Evolutionary conservation across 2,113 vertebrate species (phyloP).

Genomic region (Alligator mississippiensis): DNA sequence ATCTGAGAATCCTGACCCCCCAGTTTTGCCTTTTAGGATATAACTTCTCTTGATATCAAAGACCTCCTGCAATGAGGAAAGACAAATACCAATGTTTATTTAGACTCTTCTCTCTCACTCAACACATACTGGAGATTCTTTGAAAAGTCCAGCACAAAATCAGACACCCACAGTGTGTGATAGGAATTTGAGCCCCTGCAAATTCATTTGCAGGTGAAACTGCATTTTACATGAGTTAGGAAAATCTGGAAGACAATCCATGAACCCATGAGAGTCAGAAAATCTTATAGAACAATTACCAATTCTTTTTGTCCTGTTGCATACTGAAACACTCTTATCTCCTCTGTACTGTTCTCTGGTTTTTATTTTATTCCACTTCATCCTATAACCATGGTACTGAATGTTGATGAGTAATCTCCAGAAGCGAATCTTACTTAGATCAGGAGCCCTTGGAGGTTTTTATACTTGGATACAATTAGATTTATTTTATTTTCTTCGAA

Average conservation of each 20-base stretch:
- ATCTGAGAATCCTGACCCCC: neutral
- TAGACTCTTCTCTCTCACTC: neutral
- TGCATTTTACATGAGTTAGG: neutral
- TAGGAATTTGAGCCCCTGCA: neutral
- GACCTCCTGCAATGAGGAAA: neutral
- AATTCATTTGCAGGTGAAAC: neutral
- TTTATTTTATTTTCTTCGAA: neutral
- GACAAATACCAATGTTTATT: neutral
- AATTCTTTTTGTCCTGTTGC: neutral
- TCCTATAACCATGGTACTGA: neutral
- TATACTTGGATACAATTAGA: neutral
- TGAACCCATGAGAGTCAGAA: neutral
- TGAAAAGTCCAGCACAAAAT: neutral
- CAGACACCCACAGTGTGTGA: neutral
- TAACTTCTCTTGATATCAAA: neutral
- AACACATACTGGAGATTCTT: neutral
- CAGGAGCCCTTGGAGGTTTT: neutral
- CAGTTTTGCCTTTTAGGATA: neutral
- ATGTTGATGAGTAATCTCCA: neutral
- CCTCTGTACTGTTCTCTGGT: neutral
- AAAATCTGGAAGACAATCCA: neutral
- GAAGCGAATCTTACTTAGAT: neutral
- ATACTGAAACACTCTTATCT: neutral
- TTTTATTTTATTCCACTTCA: neutral
- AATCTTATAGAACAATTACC: neutral